Evolutionary conservation across 1,140 invertebrate species (phyloP).

Genomic region (Drosophila biarmipes): DNA sequence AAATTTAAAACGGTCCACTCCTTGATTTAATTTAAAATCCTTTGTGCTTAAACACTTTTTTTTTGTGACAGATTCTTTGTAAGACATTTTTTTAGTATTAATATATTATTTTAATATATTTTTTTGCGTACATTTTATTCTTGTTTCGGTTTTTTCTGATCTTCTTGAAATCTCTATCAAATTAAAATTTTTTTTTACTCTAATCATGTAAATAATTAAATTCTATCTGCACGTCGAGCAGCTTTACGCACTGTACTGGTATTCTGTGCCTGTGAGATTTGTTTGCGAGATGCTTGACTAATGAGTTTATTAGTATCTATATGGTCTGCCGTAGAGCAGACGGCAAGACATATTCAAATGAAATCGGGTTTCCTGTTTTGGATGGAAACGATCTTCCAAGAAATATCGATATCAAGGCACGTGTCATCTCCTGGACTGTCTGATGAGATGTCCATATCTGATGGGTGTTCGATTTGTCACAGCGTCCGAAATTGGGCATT

Average conservation of each 20-base stretch:
- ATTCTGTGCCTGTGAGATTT: conserved; percentile 27
- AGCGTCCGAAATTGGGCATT: conserved; percentile 48
- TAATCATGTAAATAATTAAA: background rate
- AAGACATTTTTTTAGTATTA: no score
- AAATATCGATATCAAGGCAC: conserved; percentile 42
- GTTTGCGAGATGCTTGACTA: conserved; percentile 61
- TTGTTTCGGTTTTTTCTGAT: background rate
- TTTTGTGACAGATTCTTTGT: no score
- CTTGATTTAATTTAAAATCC: no score
- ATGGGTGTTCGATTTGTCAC: conserved; percentile 72
- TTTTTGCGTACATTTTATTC: background rate
- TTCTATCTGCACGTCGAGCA: background rate
- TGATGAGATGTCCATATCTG: conserved; percentile 61
- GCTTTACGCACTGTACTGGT: conserved; percentile 8
- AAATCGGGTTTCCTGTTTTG: conserved; percentile 16
- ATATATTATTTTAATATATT: background rate
- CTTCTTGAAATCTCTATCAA: no score
- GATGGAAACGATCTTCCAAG: conserved; percentile 29
- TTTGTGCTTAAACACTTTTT: no score
- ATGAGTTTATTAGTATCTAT: conserved; percentile 75
- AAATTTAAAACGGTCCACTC: no score
- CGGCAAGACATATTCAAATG: conserved; percentile 61
- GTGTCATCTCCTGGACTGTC: conserved; percentile 44
- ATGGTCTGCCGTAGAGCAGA: conserved; percentile 7
- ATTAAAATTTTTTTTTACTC: no score